Evolutionary conservation across 2,888 invertebrate species (phyloP).

Genomic region (Tenthredo livida): DNA sequence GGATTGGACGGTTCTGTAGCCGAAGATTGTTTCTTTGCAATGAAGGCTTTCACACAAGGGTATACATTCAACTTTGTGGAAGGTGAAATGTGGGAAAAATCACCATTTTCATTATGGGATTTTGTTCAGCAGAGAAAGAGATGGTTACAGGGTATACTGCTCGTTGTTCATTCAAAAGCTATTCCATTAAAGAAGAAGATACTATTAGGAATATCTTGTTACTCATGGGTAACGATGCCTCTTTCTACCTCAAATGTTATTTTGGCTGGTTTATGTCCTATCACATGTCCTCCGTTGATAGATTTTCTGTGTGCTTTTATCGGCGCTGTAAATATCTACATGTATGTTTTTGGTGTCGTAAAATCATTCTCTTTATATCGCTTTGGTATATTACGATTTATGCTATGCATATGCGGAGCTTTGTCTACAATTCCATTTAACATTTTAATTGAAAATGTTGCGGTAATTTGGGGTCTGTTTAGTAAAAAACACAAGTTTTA

Average conservation of each 20-base stretch:
- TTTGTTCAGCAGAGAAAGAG: slow-evolving; percentile 97
- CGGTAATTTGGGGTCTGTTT: slow-evolving; percentile 95
- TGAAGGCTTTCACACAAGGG: slow-evolving; percentile 95
- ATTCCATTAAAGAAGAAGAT: slow-evolving; percentile 90
- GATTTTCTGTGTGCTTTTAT: slow-evolving; percentile 95
- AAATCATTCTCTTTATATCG: slow-evolving; percentile 96
- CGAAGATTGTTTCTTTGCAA: slow-evolving; percentile 98
- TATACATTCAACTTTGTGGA: slow-evolving; percentile 97
- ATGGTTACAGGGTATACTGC: slow-evolving; percentile 95
- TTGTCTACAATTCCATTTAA: slow-evolving; percentile 96
- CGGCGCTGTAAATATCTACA: slow-evolving; percentile 96
- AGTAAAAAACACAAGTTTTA: slow-evolving; percentile 98
- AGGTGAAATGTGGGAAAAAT: slow-evolving; percentile 99
- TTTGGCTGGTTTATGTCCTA: slow-evolving; percentile 92
- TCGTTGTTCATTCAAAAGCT: slow-evolving; percentile 92
- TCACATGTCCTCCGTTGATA: slow-evolving; percentile 89
- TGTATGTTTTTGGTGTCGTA: slow-evolving; percentile 98
- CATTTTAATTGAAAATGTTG: slow-evolving; percentile 95
- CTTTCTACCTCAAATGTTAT: slow-evolving; percentile 94
- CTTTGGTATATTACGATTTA: slow-evolving; percentile 89
- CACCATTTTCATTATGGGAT: slow-evolving; percentile 96
- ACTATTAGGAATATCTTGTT: slow-evolving; percentile 92
- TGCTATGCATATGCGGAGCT: slow-evolving; percentile 91
- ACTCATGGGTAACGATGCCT: slow-evolving; percentile 98
- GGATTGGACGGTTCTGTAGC: slow-evolving; percentile 98